Evolutionary conservation across 2,888 invertebrate genomes (phyloP), one percentile per base, ranked within the genome.

Genomic region (Drosophila peninsularis): DNA sequence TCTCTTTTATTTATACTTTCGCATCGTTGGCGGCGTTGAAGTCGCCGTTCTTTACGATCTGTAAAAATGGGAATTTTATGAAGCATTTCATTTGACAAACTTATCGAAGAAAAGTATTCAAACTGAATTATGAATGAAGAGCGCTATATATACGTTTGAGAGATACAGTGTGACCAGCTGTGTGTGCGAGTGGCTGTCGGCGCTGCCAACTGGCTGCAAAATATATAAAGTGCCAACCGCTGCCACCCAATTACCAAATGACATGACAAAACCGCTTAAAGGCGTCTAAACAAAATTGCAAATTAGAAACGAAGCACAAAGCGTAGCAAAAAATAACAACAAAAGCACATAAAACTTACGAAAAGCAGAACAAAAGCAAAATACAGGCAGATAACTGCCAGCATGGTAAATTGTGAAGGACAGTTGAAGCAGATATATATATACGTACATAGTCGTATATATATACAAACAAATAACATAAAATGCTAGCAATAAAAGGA

Each of bases 221-320:
- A 82, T 72, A 88, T 86, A 91, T 88, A 91, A 91, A 88, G 91
- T 91, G 91, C 88, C 90, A 91, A 91, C 90, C 91, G 87, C 92
- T 90, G 90, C 88, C 92, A 92, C 91, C 89, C 90, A 90, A 91
- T 92, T 90, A 88, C 85, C 81, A 83, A 91, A 91, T 87, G 91
- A 90, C 82, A 90, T 89, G 91, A 88, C 86, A 85, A 91, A 90
- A 91, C 91, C 90, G 89, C 88, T 89, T 77, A 81, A 79, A 81
- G 87, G 87, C 88, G 87, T 62, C 52, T 44, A 65, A 75, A 90
- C 90, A 85, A 90, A 91, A 91, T 91, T 91, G 90, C 90, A 91
- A 92, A 91, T 91, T 90, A 89, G 91, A 79, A 84, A 82, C 75
- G 56, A 63, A 71, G 74, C 67, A 30, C 72, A 71, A 61, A 69